Base-by-base conservation (phyloP, 1,140 invertebrate genomes). In the Diuraphis noxia region DNA sequence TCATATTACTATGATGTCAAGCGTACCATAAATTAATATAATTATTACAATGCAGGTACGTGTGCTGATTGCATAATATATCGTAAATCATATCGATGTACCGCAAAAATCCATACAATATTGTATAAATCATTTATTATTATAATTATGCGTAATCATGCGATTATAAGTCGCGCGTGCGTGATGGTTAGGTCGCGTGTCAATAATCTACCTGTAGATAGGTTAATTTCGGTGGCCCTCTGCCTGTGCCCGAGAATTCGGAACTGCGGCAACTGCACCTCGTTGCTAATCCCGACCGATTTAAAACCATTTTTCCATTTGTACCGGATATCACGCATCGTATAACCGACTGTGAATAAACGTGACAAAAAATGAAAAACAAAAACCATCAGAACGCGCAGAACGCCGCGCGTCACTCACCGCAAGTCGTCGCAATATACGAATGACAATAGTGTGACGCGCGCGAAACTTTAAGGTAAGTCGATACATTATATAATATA, bases 281-380 rank as follows among this genome's bases (percentile, higher is more conserved):
- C 97, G 94, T 96, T 96, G 94, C 97, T 97, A 93, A 98, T 97
- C 93, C 97, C 97, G 93, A 98, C 97, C 93, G 97, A 98, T 95
- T 97, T 96, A 94, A 97, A 96, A 92, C 97, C 97, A 94, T 97
- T 97, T 94, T 98, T 97, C 98, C 98, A 98, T 94, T 97, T 98
- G 96, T 98, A 98, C 93, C 97, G 96, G 95, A 99, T 98, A 96
- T 99, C 98, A 95, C 97, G 96, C 97, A 98, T 98, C 94, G 98
- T 98, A 96, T 98, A 98, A 95, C 98, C 98, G 96, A 98, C 98
- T 98, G 96, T 94, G 84, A 52, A 90, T n/a, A 17, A 81, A 90
- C 41, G 88, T 34, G 88, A 90, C 56, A 88, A 72, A 25, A 82
- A 72, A 72, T 72, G 56, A 72, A 72, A 72, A 72, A 52, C 49